Evolutionary conservation across 1,140 invertebrate genomes (phyloP).

Genomic region (Zaprionus ornatus): DNA sequence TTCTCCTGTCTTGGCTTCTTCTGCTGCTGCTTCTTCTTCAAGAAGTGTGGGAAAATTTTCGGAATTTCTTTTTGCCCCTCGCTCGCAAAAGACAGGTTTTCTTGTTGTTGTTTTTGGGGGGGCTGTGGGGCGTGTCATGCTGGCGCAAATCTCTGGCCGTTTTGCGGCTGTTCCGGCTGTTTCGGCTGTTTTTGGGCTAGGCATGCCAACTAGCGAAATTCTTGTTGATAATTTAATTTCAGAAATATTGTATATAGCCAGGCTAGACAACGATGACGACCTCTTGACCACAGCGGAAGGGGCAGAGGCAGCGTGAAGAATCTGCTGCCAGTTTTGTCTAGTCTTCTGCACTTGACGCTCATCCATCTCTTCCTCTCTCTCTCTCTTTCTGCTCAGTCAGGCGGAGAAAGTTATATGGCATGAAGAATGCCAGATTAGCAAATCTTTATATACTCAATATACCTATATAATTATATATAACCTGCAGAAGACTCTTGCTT

Average conservation of each 20-base stretch:
- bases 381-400: neutral
- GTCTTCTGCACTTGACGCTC: slow-evolving; percentile 18
- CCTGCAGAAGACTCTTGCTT: neutral
- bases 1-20: neutral
- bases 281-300: slow-evolving; percentile 58
- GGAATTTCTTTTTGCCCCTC: slow-evolving; percentile 71
- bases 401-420: slow-evolving; percentile 56
- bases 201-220: slow-evolving; percentile 80
- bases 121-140: slow-evolving; percentile 35
- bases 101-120: slow-evolving; percentile 32
- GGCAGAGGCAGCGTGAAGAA: slow-evolving; percentile 41
- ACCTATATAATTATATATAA: neutral
- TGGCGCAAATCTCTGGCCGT: slow-evolving; percentile 21
- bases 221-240: slow-evolving; percentile 81
- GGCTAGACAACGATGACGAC: slow-evolving; percentile 56
- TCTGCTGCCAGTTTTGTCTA: slow-evolving; percentile 45
- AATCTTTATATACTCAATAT: neutral
- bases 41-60: slow-evolving; percentile 81
- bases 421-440: neutral
- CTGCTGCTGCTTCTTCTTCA: slow-evolving; percentile 31
- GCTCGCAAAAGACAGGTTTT: slow-evolving; percentile 44
- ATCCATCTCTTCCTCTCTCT: neutral
- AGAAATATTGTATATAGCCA: slow-evolving; percentile 74
- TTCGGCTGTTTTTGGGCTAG: slow-evolving; percentile 40
- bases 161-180: slow-evolving; percentile 19